phyloP scores from a whole-genome alignment of 92 coral and sea anemone genomes.

The Actinernus sp. region DNA sequence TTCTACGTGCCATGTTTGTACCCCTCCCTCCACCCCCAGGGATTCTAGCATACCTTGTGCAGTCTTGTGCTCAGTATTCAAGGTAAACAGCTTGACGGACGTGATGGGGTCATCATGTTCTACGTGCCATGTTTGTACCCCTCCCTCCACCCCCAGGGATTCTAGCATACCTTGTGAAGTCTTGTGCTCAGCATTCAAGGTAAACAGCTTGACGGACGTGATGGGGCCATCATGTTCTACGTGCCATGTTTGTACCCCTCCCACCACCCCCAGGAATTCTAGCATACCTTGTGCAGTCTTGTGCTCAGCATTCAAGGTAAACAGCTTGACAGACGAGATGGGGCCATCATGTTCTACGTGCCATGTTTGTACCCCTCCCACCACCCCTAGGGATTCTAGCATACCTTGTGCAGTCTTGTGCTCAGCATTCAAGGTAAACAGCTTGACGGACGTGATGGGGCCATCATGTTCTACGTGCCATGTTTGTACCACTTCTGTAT shows the following conservation, averaged over 20 bases:
- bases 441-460: conserved; percentile 82
- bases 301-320: conserved; percentile 26
- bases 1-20: conserved; percentile 46
- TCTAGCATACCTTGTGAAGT: too few relatives aligned
- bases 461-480: conserved; percentile 84
- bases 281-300: too few relatives aligned
- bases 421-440: conserved; percentile 68
- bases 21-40: too few relatives aligned
- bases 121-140: conserved; percentile 41
- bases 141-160: too few relatives aligned
- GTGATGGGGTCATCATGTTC: conserved; percentile 92
- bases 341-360: conserved; percentile 90
- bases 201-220: conserved; percentile 82
- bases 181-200: too few relatives aligned
- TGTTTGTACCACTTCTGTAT: conserved; percentile 29
- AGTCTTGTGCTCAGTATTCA: too few relatives aligned
- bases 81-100: conserved; percentile 75
- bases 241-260: conserved; percentile 43
- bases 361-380: conserved; percentile 35
- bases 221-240: conserved; percentile 93
- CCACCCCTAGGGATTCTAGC: too few relatives aligned
- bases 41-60: too few relatives aligned
- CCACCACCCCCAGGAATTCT: too few relatives aligned
- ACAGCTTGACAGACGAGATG: conserved; percentile 83
- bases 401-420: too few relatives aligned